phyloP scores from a whole-genome alignment of 2,888 invertebrate species.

The Pocota personata region DNA sequence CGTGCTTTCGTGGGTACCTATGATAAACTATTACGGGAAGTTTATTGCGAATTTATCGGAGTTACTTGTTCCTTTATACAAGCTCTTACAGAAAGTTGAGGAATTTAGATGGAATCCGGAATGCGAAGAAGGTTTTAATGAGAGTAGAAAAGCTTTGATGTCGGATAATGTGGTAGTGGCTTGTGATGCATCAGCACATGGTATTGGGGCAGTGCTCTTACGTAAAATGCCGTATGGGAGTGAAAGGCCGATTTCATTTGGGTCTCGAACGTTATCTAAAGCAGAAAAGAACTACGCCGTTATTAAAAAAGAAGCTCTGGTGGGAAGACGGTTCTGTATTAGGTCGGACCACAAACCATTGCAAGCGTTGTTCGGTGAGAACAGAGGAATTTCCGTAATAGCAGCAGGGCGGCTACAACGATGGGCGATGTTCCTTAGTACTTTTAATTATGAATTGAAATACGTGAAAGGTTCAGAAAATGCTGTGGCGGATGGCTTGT shows the following conservation, averaged over 20 bases:
- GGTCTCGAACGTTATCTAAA: conserved; percentile 18
- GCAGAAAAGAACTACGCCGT: conserved; percentile 74
- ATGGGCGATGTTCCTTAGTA: not conserved
- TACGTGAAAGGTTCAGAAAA: not conserved
- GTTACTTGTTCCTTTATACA: not conserved
- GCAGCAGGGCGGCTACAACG: not conserved
- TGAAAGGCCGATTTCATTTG: conserved; percentile 47
- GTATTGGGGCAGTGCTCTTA: conserved; percentile 36
- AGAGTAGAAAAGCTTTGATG: not conserved
- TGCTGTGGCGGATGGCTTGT: not conserved
- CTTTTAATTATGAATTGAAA: not conserved
- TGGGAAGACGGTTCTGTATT: conserved; percentile 76
- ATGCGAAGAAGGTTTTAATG: not conserved
- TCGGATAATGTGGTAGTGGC: not conserved
- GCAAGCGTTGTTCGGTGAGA: conserved; percentile 14
- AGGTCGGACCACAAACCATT: conserved; percentile 68
- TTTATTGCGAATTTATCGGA: not conserved
- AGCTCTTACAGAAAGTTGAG: not conserved
- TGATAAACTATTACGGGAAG: not conserved
- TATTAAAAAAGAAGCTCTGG: conserved; percentile 76
- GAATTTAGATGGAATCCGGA: not conserved
- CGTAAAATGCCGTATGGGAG: conserved; percentile 19
- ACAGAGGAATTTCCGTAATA: conserved; percentile 1
- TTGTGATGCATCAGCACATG: not conserved
- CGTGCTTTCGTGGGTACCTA: not conserved